Evolutionary conservation across 2,888 invertebrate genomes (phyloP).

Genomic region (Lomographa bimaculata): DNA sequence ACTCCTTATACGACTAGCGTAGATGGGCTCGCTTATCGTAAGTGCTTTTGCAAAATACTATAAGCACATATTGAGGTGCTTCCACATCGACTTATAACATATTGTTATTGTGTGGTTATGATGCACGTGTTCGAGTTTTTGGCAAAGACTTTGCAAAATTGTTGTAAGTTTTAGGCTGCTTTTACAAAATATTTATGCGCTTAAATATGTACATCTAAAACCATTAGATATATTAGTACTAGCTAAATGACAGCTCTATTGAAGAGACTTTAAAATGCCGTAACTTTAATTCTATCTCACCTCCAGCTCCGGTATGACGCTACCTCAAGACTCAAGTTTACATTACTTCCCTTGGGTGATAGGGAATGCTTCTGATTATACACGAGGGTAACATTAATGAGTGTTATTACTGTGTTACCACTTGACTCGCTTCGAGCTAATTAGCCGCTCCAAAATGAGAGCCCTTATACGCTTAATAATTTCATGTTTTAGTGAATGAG

Average conservation of each 20-base stretch:
- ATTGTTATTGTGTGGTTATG: too few species aligned
- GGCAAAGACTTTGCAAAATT: too few species aligned
- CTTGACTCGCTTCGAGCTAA: constrained; percentile 25
- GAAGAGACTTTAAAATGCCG: too few species aligned
- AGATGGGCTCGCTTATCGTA: constrained; percentile 26
- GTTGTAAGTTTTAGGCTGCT: too few species aligned
- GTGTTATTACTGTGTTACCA: constrained; percentile 29
- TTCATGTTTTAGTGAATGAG: constrained; percentile 2
- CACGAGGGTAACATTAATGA: constrained; percentile 28
- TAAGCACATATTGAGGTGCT: constrained; percentile 2
- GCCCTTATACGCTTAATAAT: background rate
- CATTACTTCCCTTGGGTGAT: constrained; percentile 26
- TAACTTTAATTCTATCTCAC: too few species aligned
- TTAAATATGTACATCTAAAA: too few species aligned
- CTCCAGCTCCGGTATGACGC: too few species aligned
- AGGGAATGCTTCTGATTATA: constrained; percentile 29
- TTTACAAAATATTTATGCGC: too few species aligned
- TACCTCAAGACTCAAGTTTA: constrained; percentile 6
- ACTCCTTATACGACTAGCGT: constrained; percentile 27
- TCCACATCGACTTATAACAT: background rate
- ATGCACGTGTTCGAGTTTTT: too few species aligned
- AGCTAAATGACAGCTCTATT: too few species aligned
- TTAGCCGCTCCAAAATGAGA: constrained; percentile 14
- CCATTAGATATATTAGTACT: too few species aligned
- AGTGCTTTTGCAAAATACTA: constrained; percentile 16